Evolutionary conservation across 2,888 invertebrate species (phyloP).

Genomic region (Drosophila kambysellisi): DNA sequence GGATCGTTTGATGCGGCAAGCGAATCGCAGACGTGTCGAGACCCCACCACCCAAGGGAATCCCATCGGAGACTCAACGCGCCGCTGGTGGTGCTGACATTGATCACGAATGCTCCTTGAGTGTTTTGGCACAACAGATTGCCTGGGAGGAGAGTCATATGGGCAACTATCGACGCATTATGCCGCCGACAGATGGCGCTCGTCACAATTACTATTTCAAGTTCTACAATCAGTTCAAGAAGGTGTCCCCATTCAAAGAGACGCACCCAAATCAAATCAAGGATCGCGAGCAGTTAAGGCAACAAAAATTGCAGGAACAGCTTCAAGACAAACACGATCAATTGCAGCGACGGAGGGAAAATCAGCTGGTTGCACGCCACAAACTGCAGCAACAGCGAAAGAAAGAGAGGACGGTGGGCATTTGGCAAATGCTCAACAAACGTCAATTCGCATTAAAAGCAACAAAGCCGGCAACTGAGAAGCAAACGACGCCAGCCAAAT

Average conservation of each 20-base stretch:
- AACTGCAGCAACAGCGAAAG: conserved; percentile 36
- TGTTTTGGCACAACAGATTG: conserved; percentile 87
- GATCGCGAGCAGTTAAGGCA: conserved; percentile 82
- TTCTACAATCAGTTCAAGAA: conserved; percentile 90
- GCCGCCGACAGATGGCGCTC: conserved; percentile 87
- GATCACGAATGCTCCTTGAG: conserved; percentile 76
- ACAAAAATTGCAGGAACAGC: conserved; percentile 16
- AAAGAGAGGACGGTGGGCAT: conserved; percentile 10
- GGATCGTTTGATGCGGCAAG: conserved; percentile 47
- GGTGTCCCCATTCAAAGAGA: conserved; percentile 88
- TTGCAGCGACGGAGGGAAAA: conserved; percentile 7
- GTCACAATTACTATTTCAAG: conserved; percentile 87
- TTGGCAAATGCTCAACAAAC: conserved; percentile 22
- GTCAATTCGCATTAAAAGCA: not conserved
- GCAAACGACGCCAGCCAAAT: not conserved
- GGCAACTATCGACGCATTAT: conserved; percentile 90
- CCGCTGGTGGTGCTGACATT: conserved; percentile 16
- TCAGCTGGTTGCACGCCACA: conserved; percentile 13
- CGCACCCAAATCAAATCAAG: conserved; percentile 90
- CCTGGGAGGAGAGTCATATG: conserved; percentile 90
- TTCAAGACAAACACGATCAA: not conserved
- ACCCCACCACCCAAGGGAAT: not conserved
- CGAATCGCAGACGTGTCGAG: conserved; percentile 83
- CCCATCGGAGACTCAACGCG: not conserved
- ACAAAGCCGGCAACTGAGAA: not conserved